Evolutionary conservation across 1,140 invertebrate genomes (phyloP).

Genomic region (Caenorhabditis remanei): DNA sequence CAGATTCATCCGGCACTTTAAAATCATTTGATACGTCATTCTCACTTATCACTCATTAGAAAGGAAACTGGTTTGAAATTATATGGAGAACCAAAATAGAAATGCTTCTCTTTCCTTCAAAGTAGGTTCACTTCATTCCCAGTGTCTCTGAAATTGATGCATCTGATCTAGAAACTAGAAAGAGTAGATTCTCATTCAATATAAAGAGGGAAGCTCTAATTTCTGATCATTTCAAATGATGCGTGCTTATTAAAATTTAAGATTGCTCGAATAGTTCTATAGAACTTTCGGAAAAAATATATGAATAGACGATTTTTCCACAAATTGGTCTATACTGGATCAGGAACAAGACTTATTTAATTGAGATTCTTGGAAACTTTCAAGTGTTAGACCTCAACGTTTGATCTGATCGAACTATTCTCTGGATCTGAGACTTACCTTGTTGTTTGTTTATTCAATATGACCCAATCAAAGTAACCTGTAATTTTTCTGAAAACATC

Average conservation of each 20-base stretch:
- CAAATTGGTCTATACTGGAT: not conserved
- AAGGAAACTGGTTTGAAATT: conserved; percentile 7
- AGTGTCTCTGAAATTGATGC: not conserved
- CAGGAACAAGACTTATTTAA: not conserved
- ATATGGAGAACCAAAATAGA: not conserved
- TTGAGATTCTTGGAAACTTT: not conserved
- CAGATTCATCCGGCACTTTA: conserved; percentile 32
- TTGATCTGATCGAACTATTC: no score
- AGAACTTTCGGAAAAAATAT: not conserved
- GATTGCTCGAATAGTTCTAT: not conserved
- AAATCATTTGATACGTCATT: conserved; percentile 39
- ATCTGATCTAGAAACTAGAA: not conserved
- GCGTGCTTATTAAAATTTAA: conserved; percentile 12
- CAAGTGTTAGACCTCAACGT: no score
- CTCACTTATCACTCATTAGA: not conserved
- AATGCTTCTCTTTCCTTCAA: not conserved
- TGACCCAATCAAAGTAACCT: no score
- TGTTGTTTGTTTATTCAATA: no score
- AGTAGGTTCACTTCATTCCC: not conserved
- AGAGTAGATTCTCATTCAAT: not conserved
- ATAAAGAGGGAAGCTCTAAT: not conserved
- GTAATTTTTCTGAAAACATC: no score
- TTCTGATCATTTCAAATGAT: conserved; percentile 22
- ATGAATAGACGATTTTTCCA: not conserved
- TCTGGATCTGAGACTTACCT: no score